These are phyloP conservation scores for Antennarius maculatus DNA, from an alignment of 2,797 vertebrate species.

Conservation along the genomic window DNA sequence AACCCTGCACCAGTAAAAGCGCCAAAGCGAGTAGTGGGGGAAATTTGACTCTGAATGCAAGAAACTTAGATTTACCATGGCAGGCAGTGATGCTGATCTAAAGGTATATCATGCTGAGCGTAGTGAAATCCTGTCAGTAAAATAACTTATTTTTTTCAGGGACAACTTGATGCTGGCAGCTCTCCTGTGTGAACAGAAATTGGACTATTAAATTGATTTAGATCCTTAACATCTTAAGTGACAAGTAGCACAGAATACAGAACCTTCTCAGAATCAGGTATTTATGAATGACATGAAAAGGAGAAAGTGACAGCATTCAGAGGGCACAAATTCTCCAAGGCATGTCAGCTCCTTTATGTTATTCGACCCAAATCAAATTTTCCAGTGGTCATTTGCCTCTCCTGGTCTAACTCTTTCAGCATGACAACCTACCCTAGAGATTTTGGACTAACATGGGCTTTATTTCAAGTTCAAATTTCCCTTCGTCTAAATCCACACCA, in stretches of 20 bases:
- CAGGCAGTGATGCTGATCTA: no score
- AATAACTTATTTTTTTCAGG: not conserved
- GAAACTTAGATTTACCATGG: no score
- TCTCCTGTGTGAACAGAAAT: not conserved
- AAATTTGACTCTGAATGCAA: not conserved
- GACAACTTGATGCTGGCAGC: not conserved
- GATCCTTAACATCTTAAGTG: not conserved
- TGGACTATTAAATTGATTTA: conserved; percentile 9
- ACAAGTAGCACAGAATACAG: not conserved
- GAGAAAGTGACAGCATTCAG: not conserved
- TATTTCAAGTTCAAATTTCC: no score
- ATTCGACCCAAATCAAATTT: no score
- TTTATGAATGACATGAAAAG: conserved; percentile 18
- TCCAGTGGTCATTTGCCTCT: no score
- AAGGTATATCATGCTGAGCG: no score
- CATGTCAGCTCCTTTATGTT: no score
- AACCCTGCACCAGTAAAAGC: not conserved
- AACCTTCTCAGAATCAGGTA: conserved; percentile 10
- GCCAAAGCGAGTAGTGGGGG: not conserved
- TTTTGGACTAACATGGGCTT: no score
- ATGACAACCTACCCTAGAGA: no score
- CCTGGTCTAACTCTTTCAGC: no score
- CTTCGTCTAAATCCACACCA: no score
- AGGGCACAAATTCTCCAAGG: no score
- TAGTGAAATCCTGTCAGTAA: not conserved